These are phyloP conservation scores for Torymus texanus DNA, from an alignment of 2,888 invertebrate species.

Conservation along the genomic window DNA sequence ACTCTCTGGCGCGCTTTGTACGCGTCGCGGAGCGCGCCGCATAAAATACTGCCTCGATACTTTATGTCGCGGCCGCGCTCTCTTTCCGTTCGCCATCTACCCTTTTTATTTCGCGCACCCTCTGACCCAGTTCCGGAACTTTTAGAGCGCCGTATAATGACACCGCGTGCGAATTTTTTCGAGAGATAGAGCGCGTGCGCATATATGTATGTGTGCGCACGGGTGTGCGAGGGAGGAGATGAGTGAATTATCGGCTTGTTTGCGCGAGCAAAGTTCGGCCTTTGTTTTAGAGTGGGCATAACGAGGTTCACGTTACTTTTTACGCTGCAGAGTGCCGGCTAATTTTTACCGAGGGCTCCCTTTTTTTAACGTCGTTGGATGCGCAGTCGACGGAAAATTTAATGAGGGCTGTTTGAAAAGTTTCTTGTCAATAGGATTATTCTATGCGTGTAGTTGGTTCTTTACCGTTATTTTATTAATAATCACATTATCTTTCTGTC, in stretches of 20 bases:
- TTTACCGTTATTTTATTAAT: no score
- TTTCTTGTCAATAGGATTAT: no score
- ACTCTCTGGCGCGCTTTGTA: no score
- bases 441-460: no score
- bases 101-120: not conserved
- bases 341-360: no score
- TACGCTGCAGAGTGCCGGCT: no score
- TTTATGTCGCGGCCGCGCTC: slow-evolving; percentile 43
- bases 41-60: slow-evolving; percentile 58
- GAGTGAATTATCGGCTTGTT: slow-evolving; percentile 28
- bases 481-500: no score
- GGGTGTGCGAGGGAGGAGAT: not conserved
- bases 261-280: not conserved
- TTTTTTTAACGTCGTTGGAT: no score
- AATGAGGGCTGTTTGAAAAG: no score
- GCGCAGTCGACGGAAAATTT: no score
- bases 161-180: not conserved
- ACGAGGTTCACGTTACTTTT: no score
- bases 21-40: slow-evolving; percentile 1
- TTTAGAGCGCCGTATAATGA: not conserved
- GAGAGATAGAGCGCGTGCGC: not conserved
- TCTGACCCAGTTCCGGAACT: not conserved
- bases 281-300: slow-evolving; percentile 1
- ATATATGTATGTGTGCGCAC: no score
- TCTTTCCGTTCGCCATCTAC: not conserved